These are phyloP conservation scores for Ptilonorhynchus violaceus DNA, from an alignment of 2,113 vertebrate species.

Conservation along the genomic window DNA sequence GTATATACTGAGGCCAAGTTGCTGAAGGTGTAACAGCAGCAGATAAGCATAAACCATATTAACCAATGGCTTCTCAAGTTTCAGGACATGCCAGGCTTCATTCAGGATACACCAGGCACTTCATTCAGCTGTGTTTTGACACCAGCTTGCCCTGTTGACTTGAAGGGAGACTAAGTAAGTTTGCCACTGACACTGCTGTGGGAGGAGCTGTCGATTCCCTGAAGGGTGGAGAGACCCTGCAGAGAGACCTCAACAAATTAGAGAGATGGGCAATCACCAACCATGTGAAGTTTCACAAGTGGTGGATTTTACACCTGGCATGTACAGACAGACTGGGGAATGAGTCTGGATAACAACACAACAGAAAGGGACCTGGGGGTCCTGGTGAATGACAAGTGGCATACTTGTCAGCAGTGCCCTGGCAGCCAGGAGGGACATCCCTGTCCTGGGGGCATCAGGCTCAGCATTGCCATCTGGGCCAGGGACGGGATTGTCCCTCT, in stretches of 20 bases:
- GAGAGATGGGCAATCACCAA: background rate
- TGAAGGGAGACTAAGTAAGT: fast-evolving
- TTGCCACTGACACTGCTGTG: background rate
- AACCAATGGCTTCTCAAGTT: background rate
- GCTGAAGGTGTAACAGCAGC: background rate
- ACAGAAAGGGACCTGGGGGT: fast-evolving
- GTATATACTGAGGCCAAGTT: background rate
- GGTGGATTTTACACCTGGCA: background rate
- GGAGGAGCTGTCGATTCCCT: background rate
- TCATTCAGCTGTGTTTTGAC: background rate
- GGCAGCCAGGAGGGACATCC: background rate
- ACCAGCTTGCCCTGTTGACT: background rate
- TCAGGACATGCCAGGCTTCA: background rate
- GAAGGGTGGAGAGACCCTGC: background rate
- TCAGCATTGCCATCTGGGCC: fast-evolving
- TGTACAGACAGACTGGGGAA: fast-evolving
- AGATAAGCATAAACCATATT: background rate
- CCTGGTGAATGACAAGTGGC: background rate
- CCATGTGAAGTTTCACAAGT: fast-evolving
- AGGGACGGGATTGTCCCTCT: fast-evolving
- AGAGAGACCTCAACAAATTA: background rate
- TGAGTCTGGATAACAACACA: background rate
- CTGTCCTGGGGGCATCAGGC: background rate
- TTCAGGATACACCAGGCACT: background rate
- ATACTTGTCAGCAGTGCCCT: background rate